These are phyloP conservation scores for Cichladusa arquata DNA, from an alignment of 2,113 vertebrate genomes.

Conservation along the genomic window DNA sequence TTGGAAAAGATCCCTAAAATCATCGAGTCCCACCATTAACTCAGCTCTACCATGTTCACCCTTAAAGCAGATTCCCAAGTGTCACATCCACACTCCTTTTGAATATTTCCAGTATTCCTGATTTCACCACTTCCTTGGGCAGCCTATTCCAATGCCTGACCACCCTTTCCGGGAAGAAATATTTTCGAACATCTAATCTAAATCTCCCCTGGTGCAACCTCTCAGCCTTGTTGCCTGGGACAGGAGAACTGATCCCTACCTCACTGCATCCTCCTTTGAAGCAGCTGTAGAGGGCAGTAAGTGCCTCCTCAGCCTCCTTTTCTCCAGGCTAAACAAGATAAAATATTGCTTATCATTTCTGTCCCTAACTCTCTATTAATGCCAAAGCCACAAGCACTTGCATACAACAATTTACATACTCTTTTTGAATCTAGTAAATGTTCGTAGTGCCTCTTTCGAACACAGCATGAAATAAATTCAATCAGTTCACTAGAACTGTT, in stretches of 20 bases:
- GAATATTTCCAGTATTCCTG: neutral
- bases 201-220: neutral
- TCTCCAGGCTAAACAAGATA: neutral
- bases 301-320: neutral
- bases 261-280: neutral
- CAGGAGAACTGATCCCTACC: neutral
- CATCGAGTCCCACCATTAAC: accelerated
- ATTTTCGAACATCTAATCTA: neutral
- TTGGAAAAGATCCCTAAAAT: neutral
- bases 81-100: neutral
- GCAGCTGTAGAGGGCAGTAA: neutral
- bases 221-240: neutral
- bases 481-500: neutral
- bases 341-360: neutral
- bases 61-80: neutral
- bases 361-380: neutral
- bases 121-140: neutral
- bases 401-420: neutral
- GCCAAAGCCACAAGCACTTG: neutral
- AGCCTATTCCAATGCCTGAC: neutral
- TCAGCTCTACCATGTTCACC: accelerated
- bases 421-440: neutral
- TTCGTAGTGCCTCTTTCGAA: neutral
- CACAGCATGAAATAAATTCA: neutral
- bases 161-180: neutral